Evolutionary conservation across 1,140 invertebrate genomes (phyloP), one percentile per base, ranked within the genome.

Genomic region (Procambarus virginalis): DNA sequence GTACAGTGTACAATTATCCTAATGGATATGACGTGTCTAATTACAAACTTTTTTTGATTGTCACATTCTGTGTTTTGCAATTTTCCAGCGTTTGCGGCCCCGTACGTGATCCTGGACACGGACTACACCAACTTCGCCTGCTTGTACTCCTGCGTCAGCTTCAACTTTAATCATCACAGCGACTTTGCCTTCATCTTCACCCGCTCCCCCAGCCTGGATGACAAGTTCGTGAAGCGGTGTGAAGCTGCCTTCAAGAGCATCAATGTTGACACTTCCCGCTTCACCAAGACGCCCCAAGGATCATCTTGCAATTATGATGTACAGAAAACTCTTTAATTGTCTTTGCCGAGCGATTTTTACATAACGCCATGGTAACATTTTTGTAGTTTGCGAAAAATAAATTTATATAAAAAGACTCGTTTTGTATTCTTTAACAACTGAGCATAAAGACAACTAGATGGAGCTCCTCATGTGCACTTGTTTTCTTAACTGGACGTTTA

Each of bases 181-280:
- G 68, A 70, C 68, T 70, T 70, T 70, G 20, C 68, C n/a, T 70
- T 70, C 68, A 70, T 70, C 22, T 70, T 70, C n/a, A 17, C 68
- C 10, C 68, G 68, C 68, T 70, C 68, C n/a, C n/a, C 68, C 2
- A 70, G n/a, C n/a, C 68, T 70, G 20, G 68, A 3, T 22, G 68
- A 70, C 6, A 12, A 34, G n/a, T 70, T 17, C n/a, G 68, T 70
- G 5, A 70, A 70, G 68, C 10, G 17, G 5, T 70, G 68, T 70
- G 68, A 70, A 70, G n/a, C 68, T 70, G 68, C 68, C n/a, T 70
- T 70, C 68, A 70, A 70, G 68, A 70, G 17, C 68, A 70, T 70
- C 68, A 34, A 70, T 70, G 77, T 78, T 22, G 77, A 78, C 46
- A 55, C 20, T 1, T 49, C 77, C n/a, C 45, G 17, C 46, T 55